phyloP scores from a whole-genome alignment of 2,113 vertebrate genomes.

The Otocyon megalotis region DNA sequence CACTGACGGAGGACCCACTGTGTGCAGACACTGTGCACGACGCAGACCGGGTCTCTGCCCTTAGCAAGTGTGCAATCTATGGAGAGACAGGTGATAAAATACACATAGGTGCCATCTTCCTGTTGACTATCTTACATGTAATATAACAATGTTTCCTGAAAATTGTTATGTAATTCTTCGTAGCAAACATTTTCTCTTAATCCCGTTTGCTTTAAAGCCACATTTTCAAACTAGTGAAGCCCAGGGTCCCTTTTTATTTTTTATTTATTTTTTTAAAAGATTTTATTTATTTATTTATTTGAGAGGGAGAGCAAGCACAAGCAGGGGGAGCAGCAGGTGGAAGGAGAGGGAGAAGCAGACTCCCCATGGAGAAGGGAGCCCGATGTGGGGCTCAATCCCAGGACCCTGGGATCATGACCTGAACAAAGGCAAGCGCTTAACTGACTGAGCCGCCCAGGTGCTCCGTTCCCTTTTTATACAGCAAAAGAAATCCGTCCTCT shows the following conservation, averaged over 20 bases:
- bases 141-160: background rate
- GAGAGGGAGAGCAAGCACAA: too few relatives aligned
- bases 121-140: rapidly evolving
- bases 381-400: too few relatives aligned
- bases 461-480: background rate
- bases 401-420: too few relatives aligned
- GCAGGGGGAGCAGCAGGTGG: too few relatives aligned
- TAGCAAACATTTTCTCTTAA: background rate
- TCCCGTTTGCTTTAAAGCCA: background rate
- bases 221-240: background rate
- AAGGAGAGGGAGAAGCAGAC: too few relatives aligned
- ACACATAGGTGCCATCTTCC: background rate
- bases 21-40: background rate
- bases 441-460: too few relatives aligned
- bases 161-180: background rate
- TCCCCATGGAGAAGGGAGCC: too few relatives aligned
- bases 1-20: background rate
- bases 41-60: background rate
- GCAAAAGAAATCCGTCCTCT: background rate
- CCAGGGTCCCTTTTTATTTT: background rate
- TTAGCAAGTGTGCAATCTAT: rapidly evolving
- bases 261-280: too few relatives aligned
- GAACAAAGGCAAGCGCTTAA: too few relatives aligned
- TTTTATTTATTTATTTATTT: too few relatives aligned
- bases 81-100: background rate